Evolutionary conservation across 2,888 invertebrate species (phyloP), one percentile per base, ranked within the genome.

Genomic region (Carterocephalus palaemon): DNA sequence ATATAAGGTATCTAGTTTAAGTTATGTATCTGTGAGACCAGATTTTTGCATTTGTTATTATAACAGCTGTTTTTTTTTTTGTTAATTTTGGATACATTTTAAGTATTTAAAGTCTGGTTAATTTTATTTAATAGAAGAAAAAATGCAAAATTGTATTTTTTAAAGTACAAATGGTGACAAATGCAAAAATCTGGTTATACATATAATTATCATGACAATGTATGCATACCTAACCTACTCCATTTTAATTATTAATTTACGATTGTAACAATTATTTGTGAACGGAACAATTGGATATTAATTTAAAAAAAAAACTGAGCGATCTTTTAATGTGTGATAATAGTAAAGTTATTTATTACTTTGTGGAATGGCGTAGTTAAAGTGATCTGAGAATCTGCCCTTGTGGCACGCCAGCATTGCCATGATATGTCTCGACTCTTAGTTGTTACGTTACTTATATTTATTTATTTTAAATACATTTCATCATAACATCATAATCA

Each of bases 261-360:
- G 53, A 62, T 63, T 67, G 59, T 69, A 68, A 62, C 54, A 65
- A 60, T 67, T 63, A 59, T 55, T 54, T 63, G 59, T 70, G 79
- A 78, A 77, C 71, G 67, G 63, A 60, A 65, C 64, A 70, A 70
- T 82, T 81, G 77, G 75, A 66, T 76, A 70, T 71, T 72, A 64
- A 3, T 2, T 49, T 51, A 52, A 40, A 46, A 54, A 55, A 52
- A 46, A 12, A 17, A 17, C 20, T 20, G 33, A 12, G 13, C 20
- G 17, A 26, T 37, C 4, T 15, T 31, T 38, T 40, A 22, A 17
- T 20, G 4, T n/a, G n/a, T n/a, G n/a, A n/a, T n/a, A n/a, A n/a
- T n/a, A n/a, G n/a, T n/a, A n/a, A n/a, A n/a, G 10, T 17, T 17
- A n/a, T n/a, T n/a, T 16, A 23, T 33, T 41, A 15, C 4, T 23